phyloP scores from a whole-genome alignment of 2,888 invertebrate species.

The Drosophila meridionalis region DNA sequence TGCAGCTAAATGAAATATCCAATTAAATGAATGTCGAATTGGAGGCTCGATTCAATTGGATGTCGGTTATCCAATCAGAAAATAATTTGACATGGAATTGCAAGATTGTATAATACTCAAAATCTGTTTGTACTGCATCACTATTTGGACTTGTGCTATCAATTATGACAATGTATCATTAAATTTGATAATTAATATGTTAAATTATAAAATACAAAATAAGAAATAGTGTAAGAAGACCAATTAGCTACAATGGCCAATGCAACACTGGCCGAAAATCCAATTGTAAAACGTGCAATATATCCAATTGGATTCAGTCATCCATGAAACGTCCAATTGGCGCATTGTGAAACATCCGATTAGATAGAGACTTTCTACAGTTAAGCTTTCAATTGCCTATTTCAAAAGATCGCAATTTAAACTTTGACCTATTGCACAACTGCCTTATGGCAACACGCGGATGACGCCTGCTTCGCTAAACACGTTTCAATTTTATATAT shows the following conservation, averaged over 20 bases:
- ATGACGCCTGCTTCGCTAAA: neutral
- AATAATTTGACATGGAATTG: neutral
- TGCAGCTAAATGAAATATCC: constrained; percentile 1
- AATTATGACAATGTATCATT: too few species aligned
- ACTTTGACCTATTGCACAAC: neutral
- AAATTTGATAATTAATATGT: too few species aligned
- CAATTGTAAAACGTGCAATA: neutral
- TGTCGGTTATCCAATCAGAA: neutral
- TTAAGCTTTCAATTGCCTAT: neutral
- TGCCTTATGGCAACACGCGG: neutral
- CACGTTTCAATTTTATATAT: constrained; percentile 51
- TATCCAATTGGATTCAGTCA: neutral
- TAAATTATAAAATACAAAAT: too few species aligned
- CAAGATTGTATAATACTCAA: neutral
- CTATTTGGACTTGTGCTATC: too few species aligned
- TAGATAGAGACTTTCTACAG: neutral
- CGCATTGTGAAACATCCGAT: neutral
- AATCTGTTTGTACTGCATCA: too few species aligned
- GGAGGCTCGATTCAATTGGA: neutral
- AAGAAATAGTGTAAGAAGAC: neutral
- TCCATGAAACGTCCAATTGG: neutral
- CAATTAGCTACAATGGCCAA: neutral
- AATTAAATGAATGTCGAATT: neutral
- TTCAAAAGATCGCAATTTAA: neutral
- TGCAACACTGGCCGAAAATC: neutral